Base-by-base conservation (phyloP, 2,888 invertebrate species). In the Leptinotarsa rubiginosa region DNA sequence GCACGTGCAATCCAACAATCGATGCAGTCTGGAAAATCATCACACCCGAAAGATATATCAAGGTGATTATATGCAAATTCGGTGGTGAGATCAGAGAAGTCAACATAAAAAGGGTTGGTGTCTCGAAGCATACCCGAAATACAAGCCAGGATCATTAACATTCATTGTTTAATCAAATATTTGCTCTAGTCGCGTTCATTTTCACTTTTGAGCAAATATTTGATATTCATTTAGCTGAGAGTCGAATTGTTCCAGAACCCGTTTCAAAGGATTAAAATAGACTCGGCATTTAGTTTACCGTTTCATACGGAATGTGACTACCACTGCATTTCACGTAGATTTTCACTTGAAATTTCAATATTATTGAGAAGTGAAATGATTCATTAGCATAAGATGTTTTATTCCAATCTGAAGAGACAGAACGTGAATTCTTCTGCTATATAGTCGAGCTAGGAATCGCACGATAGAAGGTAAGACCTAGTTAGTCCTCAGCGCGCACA, bases 111-210 rank as follows among this genome's bases (percentile, higher is more conserved):
- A 75, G 75, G 75, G 69, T 50, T 50, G 50, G 15, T 75, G 75
- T 72, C 75, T 72, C 70, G 72, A 50, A 67, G 50, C 67, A 49
- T n/a, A 31, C 12, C 68, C 31, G 41, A 18, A 68, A 56, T 56
- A 47, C 54, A 50, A 68, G 78, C 81, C 76, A 52, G 73, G 76
- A 71, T 84, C 84, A 83, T 85, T 85, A 84, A 82, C 83, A 84
- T 84, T 84, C 85, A 85, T 85, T 85, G 84, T 85, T 84, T 84
- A 83, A 84, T 85, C 82, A 81, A 82, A 84, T 84, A 84, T 84
- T 84, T 84, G 82, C 79, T 80, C 80, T 79, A 82, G 80, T 81
- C 84, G 81, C 83, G 82, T 83, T 82, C 84, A 82, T 83, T 83
- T 83, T 82, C 82, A 81, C 80, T 83, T 83, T 81, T 79, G 76